A percentile compares a stretch with the other conserved stretches of the same genome.
Evolutionary conservation across 2,888 invertebrate genomes (phyloP).

Genomic region (Chrysina gloriosa): DNA sequence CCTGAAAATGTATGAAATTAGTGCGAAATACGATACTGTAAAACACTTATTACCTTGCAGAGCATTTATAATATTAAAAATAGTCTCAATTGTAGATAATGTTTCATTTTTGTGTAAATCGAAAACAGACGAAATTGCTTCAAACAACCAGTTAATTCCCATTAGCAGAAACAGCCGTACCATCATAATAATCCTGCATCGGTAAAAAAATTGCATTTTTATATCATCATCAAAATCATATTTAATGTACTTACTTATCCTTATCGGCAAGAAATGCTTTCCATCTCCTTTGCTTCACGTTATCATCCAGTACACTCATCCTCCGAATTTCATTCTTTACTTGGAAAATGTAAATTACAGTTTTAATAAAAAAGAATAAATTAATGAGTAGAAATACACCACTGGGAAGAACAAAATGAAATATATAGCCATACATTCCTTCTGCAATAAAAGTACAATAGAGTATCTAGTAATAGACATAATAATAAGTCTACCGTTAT

Average conservation of each 20-base stretch:
- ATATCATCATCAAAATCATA: neutral
- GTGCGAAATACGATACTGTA: neutral
- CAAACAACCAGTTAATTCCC: slow-evolving; percentile 81
- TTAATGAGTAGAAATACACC: slow-evolving; percentile 61
- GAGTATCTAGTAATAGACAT: neutral
- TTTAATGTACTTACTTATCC: slow-evolving; percentile 70
- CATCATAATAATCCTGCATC: slow-evolving; percentile 75
- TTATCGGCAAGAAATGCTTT: slow-evolving; percentile 75
- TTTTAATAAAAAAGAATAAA: slow-evolving; percentile 75
- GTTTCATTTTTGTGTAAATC: slow-evolving; percentile 67
- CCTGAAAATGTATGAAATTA: slow-evolving; percentile 49
- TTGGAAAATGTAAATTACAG: slow-evolving; percentile 76
- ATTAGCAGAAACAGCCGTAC: slow-evolving; percentile 82
- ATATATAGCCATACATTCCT: slow-evolving; percentile 25
- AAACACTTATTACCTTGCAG: slow-evolving; percentile 70
- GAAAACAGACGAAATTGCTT: slow-evolving; percentile 72
- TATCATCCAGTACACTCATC: slow-evolving; percentile 73
- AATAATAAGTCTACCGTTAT: neutral
- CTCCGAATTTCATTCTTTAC: slow-evolving; percentile 81
- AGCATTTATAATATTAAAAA: slow-evolving; percentile 75
- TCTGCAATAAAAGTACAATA: slow-evolving; percentile 12
- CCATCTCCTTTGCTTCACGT: slow-evolving; percentile 69
- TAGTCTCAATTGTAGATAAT: slow-evolving; percentile 59
- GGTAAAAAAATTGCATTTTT: slow-evolving; percentile 17
- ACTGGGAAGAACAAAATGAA: slow-evolving; percentile 30